A percentile compares a stretch with the other conserved stretches of the same genome.
Conservation (phyloP, 92 coral and sea anemone genomes). For the Epizoanthus ramosus region DNA sequence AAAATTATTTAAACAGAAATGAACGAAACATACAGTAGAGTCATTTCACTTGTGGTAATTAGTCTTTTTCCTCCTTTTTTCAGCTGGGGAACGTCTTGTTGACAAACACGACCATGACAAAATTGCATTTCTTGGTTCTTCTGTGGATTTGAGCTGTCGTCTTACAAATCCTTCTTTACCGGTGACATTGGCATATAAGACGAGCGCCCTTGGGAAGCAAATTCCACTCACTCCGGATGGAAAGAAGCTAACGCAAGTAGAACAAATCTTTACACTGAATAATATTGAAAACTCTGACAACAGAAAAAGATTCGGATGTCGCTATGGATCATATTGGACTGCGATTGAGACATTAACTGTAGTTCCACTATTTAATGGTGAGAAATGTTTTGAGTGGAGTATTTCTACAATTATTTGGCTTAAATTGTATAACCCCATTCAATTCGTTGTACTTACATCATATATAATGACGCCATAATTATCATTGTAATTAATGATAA, state of each 20-base stretch:
- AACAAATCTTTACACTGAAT: slow-evolving; percentile 61
- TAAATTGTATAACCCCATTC: too few species aligned
- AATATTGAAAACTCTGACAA: slow-evolving; percentile 16
- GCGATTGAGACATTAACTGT: neutral
- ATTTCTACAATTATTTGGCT: too few species aligned
- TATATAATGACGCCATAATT: too few species aligned
- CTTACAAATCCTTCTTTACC: slow-evolving; percentile 36
- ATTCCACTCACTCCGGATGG: slow-evolving; percentile 39
- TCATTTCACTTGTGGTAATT: too few species aligned
- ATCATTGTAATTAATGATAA: too few species aligned
- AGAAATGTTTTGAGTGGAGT: too few species aligned
- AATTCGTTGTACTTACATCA: too few species aligned
- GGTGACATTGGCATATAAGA: slow-evolving; percentile 34
- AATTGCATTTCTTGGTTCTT: slow-evolving; percentile 5
- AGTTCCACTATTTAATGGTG: neutral
- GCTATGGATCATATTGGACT: neutral
- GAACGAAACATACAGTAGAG: too few species aligned
- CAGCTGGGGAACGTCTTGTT: too few species aligned
- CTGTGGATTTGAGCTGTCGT: slow-evolving; percentile 62
- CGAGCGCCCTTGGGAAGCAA: neutral
- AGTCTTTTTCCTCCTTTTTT: too few species aligned
- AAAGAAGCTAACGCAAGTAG: slow-evolving; percentile 55
- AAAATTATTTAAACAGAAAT: too few species aligned
- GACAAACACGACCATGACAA: neutral
- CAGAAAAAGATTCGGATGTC: slow-evolving; percentile 40